phyloP scores from a whole-genome alignment of 2,113 vertebrate species.

The Mus pahari region DNA sequence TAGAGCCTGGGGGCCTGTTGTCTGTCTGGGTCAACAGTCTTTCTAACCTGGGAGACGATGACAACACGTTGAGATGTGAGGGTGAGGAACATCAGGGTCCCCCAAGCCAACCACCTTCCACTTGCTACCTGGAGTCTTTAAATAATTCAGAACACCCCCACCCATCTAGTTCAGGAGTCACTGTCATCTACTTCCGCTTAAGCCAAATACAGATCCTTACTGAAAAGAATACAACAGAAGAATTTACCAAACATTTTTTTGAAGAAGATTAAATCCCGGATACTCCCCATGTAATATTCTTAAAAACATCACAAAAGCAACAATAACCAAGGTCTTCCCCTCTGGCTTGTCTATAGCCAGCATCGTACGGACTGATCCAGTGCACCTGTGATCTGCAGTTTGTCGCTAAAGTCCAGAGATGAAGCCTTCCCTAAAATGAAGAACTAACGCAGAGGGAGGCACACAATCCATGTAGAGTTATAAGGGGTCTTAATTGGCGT shows the following conservation, averaged over 20 bases:
- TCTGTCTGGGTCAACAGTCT: neutral
- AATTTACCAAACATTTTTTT: neutral
- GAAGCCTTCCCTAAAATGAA: rapidly evolving
- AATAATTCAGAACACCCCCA: neutral
- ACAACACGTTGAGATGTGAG: neutral
- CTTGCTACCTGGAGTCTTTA: neutral
- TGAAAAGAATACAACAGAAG: slow-evolving; percentile 13
- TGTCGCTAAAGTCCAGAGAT: neutral
- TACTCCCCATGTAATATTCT: neutral
- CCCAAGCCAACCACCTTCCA: neutral
- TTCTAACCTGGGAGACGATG: neutral
- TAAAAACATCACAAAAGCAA: neutral
- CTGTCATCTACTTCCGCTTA: neutral
- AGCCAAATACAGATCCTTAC: neutral
- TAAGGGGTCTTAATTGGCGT: neutral
- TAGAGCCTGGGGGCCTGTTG: no score
- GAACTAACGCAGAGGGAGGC: neutral
- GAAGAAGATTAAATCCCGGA: slow-evolving; percentile 37
- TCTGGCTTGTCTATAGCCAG: neutral
- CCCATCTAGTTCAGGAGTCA: neutral
- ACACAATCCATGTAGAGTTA: no score
- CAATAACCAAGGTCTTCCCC: neutral
- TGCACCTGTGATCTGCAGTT: neutral
- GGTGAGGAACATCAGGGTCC: rapidly evolving
- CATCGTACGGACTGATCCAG: no score